Evolutionary conservation across 2,113 vertebrate species (phyloP).

Genomic region (Columba livia): DNA sequence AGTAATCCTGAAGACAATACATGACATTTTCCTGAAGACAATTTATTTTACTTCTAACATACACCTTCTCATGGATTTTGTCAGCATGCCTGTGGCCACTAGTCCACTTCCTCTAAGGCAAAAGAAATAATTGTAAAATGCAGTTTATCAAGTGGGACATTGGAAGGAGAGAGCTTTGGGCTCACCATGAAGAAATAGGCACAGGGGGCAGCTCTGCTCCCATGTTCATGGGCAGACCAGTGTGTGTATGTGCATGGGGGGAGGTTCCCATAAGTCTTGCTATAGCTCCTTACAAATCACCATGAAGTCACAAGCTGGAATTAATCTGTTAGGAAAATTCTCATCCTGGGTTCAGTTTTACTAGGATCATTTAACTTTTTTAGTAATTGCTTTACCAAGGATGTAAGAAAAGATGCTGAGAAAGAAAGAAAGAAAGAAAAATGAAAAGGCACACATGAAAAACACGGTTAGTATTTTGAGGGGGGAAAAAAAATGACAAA

Average conservation of each 20-base stretch:
- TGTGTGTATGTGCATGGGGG: background rate
- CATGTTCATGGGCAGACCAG: background rate
- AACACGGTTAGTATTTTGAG: background rate
- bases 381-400: background rate
- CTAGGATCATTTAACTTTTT: background rate
- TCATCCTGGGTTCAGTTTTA: background rate
- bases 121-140: background rate
- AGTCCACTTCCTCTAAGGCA: background rate
- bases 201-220: background rate
- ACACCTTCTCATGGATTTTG: background rate
- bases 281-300: background rate
- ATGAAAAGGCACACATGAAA: background rate
- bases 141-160: background rate
- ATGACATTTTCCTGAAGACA: background rate
- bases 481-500: background rate
- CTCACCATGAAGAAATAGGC: background rate
- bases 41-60: background rate
- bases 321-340: background rate
- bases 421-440: background rate
- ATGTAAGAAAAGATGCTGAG: background rate
- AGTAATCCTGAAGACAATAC: background rate
- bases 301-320: background rate
- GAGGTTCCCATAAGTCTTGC: background rate
- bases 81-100: background rate
- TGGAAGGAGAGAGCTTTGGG: background rate